These are phyloP conservation scores for Meloidogyne hapla DNA, from an alignment of 1,140 invertebrate genomes.

Conservation along the genomic window DNA sequence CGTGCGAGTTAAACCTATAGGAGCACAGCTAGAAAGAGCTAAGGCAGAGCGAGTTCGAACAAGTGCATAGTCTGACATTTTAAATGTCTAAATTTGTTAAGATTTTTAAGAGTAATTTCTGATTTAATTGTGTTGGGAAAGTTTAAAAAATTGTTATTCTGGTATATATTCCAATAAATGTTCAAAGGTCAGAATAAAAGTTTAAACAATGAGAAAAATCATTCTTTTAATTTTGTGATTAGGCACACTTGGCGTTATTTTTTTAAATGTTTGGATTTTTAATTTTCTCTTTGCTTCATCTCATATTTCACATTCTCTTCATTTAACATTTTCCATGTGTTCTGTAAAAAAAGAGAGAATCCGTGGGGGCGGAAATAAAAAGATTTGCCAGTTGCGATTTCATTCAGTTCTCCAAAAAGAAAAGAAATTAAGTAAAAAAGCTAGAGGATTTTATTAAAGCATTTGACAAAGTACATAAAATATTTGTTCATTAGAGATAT, in stretches of 20 bases:
- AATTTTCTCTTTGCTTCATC: neutral
- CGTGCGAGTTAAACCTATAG: constrained; percentile 35
- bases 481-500: neutral
- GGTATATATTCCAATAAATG: neutral
- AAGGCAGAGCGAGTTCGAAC: constrained; percentile 43
- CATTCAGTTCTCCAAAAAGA: neutral
- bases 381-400: neutral
- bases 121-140: neutral
- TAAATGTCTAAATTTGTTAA: neutral
- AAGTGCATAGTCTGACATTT: constrained; percentile 42
- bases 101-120: neutral
- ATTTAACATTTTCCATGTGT: neutral
- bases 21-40: constrained; percentile 41
- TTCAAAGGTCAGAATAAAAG: constrained; percentile 1
- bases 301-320: neutral
- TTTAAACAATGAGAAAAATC: neutral
- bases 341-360: neutral
- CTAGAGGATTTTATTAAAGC: neutral
- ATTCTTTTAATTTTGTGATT: neutral
- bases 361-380: neutral
- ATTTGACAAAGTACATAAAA: neutral
- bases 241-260: neutral
- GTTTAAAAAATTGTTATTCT: neutral
- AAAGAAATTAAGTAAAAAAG: too few species aligned
- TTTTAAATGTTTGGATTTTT: neutral